Evolutionary conservation across 1,140 invertebrate species (phyloP).

Genomic region (Microvelia longipes): DNA sequence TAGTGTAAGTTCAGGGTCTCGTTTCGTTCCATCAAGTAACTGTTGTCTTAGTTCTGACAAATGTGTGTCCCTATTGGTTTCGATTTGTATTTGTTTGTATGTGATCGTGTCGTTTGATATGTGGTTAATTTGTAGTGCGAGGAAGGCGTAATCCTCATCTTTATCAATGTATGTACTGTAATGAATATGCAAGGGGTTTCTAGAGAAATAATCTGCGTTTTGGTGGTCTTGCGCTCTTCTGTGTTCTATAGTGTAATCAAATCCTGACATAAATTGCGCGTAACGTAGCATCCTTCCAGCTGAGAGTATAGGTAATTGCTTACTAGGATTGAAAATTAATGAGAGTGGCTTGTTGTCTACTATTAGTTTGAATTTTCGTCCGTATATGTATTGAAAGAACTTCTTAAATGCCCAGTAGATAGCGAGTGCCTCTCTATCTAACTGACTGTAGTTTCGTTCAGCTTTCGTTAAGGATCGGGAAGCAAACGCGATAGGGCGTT

Average conservation of each 20-base stretch:
- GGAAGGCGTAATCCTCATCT: not conserved
- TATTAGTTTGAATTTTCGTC: constrained; percentile 7
- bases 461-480: constrained; percentile 27
- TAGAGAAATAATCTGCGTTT: too few species aligned
- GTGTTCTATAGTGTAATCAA: constrained; percentile 27
- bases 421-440: constrained; percentile 33
- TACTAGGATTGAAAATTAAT: constrained; percentile 18
- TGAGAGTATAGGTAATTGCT: constrained; percentile 22
- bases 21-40: not conserved
- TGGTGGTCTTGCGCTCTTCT: constrained; percentile 19
- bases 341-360: constrained; percentile 8
- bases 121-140: not conserved
- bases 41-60: constrained; percentile 1
- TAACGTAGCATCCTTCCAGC: constrained; percentile 27
- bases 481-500: constrained; percentile 32
- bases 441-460: constrained; percentile 27
- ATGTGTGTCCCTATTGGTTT: constrained; percentile 7
- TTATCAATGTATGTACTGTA: not conserved
- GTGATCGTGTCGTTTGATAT: not conserved
- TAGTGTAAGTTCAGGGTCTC: constrained; percentile 3
- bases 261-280: constrained; percentile 26
- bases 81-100: too few species aligned
- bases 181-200: constrained; percentile 25
- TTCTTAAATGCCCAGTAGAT: constrained; percentile 29
- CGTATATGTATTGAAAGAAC: constrained; percentile 27